Evolutionary conservation across 2,797 vertebrate species (phyloP), one percentile per base, ranked within the genome.

Genomic region (Sebastes alutus): DNA sequence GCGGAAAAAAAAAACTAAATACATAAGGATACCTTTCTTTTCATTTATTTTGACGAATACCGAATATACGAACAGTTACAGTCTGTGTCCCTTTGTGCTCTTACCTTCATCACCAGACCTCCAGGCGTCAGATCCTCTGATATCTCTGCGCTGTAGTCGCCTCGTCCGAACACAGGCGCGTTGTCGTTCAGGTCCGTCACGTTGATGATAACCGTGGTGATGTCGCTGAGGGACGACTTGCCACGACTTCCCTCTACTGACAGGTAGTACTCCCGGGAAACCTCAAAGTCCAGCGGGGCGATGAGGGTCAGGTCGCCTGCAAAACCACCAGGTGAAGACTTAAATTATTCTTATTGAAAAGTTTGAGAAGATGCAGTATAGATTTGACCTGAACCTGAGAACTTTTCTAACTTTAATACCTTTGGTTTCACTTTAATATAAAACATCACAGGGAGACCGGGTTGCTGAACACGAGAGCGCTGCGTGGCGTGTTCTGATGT

Each of bases 161-260:
- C 95, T 63, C 93, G 96, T 67, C 88, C 88, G 77, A 99, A 99
- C 74, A 90, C 91, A 0, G 98, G 98, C 0, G 91, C 61, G 2
- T 99, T 97, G 88, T 99, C 98, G 2, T 99, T 99, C 72, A 97
- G 88, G 58, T 99, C 98, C 0, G 97, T 99, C 88, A 99, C 91
- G 61, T 98, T 98, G 91, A 99, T 94, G 84, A 98, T 92, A 0
- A 99, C 93, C 9, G 95, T 98, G 86, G 96, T 95, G 77, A 97
- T 91, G 72, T 99, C 98, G 0, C 93, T 96, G 78, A 98, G 94
- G 23, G 96, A 94, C 5, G 96, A 96, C 86, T 95, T 96, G 46
- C 96, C 96, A 4, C 97, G 96, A 0, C 93, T 95, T 16, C 98
- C 98, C 81, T 99, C 98, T 0, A 99, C 91, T 7, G 98, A 98